Base-by-base conservation (phyloP, 35 echinoderm and acorn worm species). In the Hemicentrotus pulcherrimus region DNA sequence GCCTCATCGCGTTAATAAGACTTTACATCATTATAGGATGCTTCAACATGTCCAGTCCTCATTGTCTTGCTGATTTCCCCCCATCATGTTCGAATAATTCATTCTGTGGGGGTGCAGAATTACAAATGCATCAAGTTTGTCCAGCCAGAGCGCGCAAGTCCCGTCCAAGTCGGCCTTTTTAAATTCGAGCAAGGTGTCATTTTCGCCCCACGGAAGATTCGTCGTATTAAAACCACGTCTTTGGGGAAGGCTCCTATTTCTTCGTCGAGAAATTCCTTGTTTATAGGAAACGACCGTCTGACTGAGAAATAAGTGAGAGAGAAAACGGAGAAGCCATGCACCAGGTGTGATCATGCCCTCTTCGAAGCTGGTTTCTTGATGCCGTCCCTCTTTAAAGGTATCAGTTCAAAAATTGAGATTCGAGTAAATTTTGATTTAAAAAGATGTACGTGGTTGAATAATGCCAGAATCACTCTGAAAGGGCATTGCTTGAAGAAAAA, bases 171-270 rank as follows among this genome's bases (percentile, higher is more conserved):
- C 28, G 65, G 65, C 50, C 50, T 55, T 55, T 1, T 78, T 78
- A 28, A n/a, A 28, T 28, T n/a, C 28, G 7, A 18, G 65, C 65
- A 78, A 78, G 65, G 65, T 24, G 65, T 78, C 65, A n/a, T n/a
- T 78, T 22, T 78, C 65, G 65, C 65, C 65, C 65, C 19, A 8
- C 65, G 24, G 65, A 78, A 22, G 19, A 78, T 18, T 22, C 65
- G 65, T n/a, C 65, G 22, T 78, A 78, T 78, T 78, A 78, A 78
- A 78, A 78, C 65, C 65, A 78, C 65, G 19, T 78, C 65, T 78
- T 78, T 18, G 22, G 65, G 65, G 65, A 78, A 78, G 65, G 65
- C 65, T 78, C 65, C 24, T 22, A 1, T 28, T 59, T 59, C 35
- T 78, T 78, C 19, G 65, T 15, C 65, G 65, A 22, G 65, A 78